Evolutionary conservation across 1,140 invertebrate species (phyloP).

Genomic region (Gerris buenoi): DNA sequence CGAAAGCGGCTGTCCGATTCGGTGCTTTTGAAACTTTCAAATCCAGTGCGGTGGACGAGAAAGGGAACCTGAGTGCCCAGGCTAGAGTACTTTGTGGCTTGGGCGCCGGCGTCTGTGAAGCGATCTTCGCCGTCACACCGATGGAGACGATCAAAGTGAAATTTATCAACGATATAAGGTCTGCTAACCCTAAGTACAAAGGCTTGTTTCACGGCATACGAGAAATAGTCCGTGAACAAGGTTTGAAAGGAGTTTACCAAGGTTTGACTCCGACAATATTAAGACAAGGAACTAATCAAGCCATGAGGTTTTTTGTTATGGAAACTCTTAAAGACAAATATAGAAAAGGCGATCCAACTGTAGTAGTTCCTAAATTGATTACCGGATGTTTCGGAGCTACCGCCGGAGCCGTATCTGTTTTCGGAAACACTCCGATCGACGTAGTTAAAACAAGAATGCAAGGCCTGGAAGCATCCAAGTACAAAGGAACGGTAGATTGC

Average conservation of each 20-base stretch:
- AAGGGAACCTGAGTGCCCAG: conserved; percentile 61
- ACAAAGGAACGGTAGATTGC: conserved; percentile 90
- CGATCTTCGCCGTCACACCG: conserved; percentile 91
- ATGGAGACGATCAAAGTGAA: conserved; percentile 99
- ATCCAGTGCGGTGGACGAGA: conserved; percentile 51
- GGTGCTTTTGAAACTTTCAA: conserved; percentile 95
- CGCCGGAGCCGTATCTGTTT: conserved; percentile 91
- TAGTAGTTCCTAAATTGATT: conserved; percentile 65
- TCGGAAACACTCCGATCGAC: conserved; percentile 94
- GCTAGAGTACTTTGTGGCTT: conserved; percentile 79
- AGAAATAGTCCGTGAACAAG: conserved; percentile 74
- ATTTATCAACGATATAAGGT: conserved; percentile 95
- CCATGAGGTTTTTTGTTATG: conserved; percentile 95
- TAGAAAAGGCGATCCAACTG: conserved; percentile 64
- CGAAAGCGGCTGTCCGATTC: conserved; percentile 85
- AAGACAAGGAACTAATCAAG: conserved; percentile 97
- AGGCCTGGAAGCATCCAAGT: conserved; percentile 59
- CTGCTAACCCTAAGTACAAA: conserved; percentile 72
- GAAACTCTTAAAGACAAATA: conserved; percentile 90
- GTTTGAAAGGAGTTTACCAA: conserved; percentile 82
- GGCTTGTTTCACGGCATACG: conserved; percentile 90
- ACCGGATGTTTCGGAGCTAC: conserved; percentile 80
- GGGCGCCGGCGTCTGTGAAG: conserved; percentile 86
- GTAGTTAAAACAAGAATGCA: conserved; percentile 99
- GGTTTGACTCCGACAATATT: conserved; percentile 88